Conservation (phyloP, 2,797 vertebrate species). For the Ceryle rudis region DNA sequence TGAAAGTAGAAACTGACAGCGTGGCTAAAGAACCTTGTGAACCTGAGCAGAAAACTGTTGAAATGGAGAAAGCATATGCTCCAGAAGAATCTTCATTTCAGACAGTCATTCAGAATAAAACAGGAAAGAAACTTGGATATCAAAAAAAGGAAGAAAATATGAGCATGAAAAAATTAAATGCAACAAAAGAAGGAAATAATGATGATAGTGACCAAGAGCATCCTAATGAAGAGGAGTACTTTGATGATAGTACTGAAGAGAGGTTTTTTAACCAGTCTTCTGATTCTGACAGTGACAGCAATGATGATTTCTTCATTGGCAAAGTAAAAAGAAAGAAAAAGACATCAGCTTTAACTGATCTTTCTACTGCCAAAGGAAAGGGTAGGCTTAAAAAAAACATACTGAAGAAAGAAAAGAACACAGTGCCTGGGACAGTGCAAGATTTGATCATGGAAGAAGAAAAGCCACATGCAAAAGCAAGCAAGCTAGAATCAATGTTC, state of each 20-base stretch:
- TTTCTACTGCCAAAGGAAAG: conserved; percentile 25
- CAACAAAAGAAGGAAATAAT: not conserved
- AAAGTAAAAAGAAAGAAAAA: conserved; percentile 91
- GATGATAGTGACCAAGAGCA: conserved; percentile 78
- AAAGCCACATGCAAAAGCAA: conserved; percentile 61
- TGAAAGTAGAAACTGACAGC: conserved; percentile 2
- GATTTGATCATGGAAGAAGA: conserved; percentile 57
- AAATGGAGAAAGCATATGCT: not conserved
- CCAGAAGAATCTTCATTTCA: not conserved
- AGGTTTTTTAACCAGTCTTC: conserved; percentile 93
- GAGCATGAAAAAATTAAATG: not conserved
- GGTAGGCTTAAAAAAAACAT: not conserved
- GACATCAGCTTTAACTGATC: conserved; percentile 67
- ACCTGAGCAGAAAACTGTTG: not conserved
- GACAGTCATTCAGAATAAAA: not conserved
- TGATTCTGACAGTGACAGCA: conserved; percentile 85
- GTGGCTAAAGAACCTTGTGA: not conserved
- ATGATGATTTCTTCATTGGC: conserved; percentile 92
- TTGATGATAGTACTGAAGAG: conserved; percentile 97
- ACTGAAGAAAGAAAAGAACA: not conserved
- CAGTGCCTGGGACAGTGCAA: not conserved
- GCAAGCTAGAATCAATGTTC: conserved; percentile 85
- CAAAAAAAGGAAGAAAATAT: conserved; percentile 21
- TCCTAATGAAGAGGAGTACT: conserved; percentile 86
- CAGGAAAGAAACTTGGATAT: not conserved